Base-by-base conservation (phyloP, 2,113 vertebrate species). In the Pteropus alecto region DNA sequence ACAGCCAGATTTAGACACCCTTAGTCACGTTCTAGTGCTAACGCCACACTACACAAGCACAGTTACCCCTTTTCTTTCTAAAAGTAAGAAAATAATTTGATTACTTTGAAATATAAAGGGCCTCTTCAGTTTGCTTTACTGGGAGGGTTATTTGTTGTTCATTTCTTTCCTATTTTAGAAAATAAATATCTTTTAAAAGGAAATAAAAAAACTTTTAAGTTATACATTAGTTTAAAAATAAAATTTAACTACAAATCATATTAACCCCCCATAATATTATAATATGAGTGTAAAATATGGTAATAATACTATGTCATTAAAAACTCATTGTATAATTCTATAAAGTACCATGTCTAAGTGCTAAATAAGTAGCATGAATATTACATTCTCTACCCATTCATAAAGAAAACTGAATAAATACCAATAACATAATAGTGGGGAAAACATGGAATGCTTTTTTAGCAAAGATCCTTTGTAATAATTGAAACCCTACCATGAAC, bases 271-370 rank as follows among this genome's bases (percentile, higher is more conserved):
- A 58, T 78, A 78, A n/a, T 76, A 94, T 91, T 91, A 86, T 90
- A 63, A 26, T 43, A 84, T 41, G 54, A 83, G 12, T 28, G 63
- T 43, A 97, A 94, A 94, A 92, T 70, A 87, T 26, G 9, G 68
- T 92, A 86, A 70, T 93, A 96, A 93, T 96, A 96, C 56, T 87
- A 89, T 97, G 68, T 81, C 81, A 97, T 97, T 97, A 94, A 95
- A 96, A 87, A 95, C 91, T 89, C 41, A 93, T 94, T 97, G 46
- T 95, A 35, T 85, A 92, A 70, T 70, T 94, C 65, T 89, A 73
- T 87, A 78, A 95, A 96, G 41, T 76, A 41, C 85, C 35, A 84
- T 48, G 56, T 51, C 48, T 78, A 82, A 92, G 91, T 38, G 8
- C 71, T 87, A 96, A 97, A 83, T 96, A 93, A 71, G 38, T 67